These are phyloP conservation scores for Ascidia mentula DNA, from an alignment of 23 tunicate genomes.

Conservation along the genomic window DNA sequence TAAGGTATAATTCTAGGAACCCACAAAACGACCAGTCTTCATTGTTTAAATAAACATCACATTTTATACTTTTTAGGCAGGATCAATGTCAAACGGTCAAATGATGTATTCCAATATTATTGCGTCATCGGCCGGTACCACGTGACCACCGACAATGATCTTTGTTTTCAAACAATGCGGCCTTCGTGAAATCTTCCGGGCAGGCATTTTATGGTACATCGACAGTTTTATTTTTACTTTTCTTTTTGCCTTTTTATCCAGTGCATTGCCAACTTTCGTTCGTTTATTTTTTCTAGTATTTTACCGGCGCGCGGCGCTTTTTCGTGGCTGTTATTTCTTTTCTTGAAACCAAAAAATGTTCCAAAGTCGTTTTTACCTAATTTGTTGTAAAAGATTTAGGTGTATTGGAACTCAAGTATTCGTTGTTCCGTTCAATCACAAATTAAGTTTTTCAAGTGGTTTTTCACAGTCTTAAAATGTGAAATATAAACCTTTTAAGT, in stretches of 20 bases:
- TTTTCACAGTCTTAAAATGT: too few relatives aligned
- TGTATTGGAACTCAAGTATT: too few relatives aligned
- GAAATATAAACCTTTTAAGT: too few relatives aligned
- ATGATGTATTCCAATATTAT: conserved; percentile 3
- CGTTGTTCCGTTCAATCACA: too few relatives aligned
- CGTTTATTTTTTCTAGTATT: neutral
- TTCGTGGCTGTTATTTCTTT: too few relatives aligned
- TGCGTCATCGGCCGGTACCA: conserved; percentile 10
- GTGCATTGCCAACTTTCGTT: conserved; percentile 4
- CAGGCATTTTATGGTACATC: conserved; percentile 4
- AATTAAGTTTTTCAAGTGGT: too few relatives aligned
- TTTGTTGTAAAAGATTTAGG: too few relatives aligned
- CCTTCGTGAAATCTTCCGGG: neutral
- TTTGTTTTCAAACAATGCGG: neutral
- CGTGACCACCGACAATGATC: neutral
- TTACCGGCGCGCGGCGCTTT: neutral
- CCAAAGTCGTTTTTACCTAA: neutral
- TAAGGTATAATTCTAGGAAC: too few relatives aligned
- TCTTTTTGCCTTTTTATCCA: neutral
- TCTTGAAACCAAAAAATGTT: neutral
- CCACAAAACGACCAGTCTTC: too few relatives aligned
- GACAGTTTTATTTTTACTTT: neutral
- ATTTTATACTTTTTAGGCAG: too few relatives aligned
- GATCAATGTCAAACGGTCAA: conserved; percentile 3
- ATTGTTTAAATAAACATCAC: too few relatives aligned